Evolutionary conservation across 2,113 vertebrate species (phyloP).

Genomic region (Piaya cayana): DNA sequence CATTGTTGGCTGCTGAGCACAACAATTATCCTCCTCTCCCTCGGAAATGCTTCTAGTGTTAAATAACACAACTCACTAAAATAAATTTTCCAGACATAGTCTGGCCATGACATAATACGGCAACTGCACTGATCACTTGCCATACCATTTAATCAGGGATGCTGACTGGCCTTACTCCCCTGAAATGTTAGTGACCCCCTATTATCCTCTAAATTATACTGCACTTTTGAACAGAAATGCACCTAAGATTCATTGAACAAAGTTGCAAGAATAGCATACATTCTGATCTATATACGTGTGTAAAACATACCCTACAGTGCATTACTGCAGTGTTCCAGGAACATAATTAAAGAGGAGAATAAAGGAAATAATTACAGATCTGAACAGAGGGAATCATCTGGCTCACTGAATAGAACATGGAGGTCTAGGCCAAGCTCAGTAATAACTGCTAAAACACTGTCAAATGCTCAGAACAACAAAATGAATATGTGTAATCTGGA

Average conservation of each 20-base stretch:
- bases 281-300: background rate
- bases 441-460: background rate
- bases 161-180: background rate
- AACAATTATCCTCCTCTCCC: background rate
- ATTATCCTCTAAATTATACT: background rate
- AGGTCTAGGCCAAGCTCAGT: conserved; percentile 2
- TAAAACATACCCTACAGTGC: background rate
- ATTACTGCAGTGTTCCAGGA: background rate
- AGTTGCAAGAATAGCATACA: background rate
- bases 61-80: background rate
- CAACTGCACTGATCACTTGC: background rate
- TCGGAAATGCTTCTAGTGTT: background rate
- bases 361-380: conserved; percentile 43
- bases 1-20: background rate
- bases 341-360: conserved; percentile 37
- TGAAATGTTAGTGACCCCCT: background rate
- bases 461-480: background rate
- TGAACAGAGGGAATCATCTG: conserved; percentile 18
- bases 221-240: background rate
- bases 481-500: background rate
- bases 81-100: background rate
- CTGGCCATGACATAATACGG: background rate
- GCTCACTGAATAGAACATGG: conserved; percentile 20
- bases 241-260: background rate
- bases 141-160: background rate